A percentile compares a stretch with the other conserved stretches of the same genome.
phyloP scores from a whole-genome alignment of 2,113 vertebrate species.

The Myiozetetes cayanensis region DNA sequence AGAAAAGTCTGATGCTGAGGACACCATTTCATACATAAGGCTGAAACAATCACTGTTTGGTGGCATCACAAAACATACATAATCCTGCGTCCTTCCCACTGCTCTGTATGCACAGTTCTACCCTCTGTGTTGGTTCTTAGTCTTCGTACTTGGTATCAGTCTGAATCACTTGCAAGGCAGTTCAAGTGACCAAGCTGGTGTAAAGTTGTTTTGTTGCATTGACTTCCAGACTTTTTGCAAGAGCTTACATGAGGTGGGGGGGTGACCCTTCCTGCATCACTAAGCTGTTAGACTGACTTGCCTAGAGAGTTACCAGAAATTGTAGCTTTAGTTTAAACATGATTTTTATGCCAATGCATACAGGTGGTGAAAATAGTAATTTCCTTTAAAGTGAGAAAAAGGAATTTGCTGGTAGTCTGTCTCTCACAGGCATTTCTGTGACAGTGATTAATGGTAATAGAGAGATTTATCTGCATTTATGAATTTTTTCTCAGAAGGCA shows the following conservation, averaged over 20 bases:
- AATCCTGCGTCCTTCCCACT: background rate
- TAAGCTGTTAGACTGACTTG: background rate
- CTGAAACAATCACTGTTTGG: background rate
- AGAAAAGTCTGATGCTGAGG: background rate
- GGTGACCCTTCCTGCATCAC: background rate
- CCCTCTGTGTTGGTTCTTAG: background rate
- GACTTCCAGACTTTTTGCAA: background rate
- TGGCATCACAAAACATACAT: background rate
- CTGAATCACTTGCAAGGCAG: background rate
- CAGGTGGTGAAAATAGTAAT: background rate
- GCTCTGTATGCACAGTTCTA: fast-evolving
- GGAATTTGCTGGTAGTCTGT: background rate
- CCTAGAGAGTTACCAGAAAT: background rate
- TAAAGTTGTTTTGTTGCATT: background rate
- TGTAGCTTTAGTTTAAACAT: background rate
- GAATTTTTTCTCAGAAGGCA: background rate
- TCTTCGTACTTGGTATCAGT: background rate
- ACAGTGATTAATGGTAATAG: background rate
- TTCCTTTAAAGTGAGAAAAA: background rate
- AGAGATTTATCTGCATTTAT: background rate
- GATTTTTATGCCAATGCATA: background rate
- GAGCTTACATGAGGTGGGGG: background rate
- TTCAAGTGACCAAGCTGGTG: background rate
- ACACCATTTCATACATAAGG: background rate
- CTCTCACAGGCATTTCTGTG: background rate